A percentile compares a stretch with the other conserved stretches of the same genome.
These are phyloP conservation scores for Crocidura indochinensis DNA, from an alignment of 2,797 vertebrate species.

Conservation along the genomic window DNA sequence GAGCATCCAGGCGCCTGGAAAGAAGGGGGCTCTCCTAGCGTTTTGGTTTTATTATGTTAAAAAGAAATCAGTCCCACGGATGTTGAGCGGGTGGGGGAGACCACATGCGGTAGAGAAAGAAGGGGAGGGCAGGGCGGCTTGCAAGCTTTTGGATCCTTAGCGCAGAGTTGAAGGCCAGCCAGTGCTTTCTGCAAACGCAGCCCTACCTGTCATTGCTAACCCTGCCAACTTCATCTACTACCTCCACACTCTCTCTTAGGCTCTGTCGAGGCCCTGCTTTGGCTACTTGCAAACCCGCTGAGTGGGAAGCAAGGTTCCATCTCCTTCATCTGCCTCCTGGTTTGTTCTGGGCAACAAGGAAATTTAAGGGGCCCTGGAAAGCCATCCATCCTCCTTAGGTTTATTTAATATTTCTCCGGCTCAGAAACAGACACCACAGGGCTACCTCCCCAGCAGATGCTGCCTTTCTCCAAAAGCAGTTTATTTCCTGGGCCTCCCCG, in stretches of 20 bases:
- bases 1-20: background rate
- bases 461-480: constrained; percentile 82
- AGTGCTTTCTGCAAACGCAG: constrained; percentile 37
- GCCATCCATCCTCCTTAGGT: constrained; percentile 89
- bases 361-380: constrained; percentile 87
- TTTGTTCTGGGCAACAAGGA: constrained; percentile 30
- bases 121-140: background rate
- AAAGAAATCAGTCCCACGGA: background rate
- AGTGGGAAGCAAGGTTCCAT: constrained; percentile 55
- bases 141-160: background rate
- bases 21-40: too few species aligned
- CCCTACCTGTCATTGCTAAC: constrained; percentile 51
- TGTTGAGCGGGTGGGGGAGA: background rate
- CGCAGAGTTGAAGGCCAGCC: constrained; percentile 48
- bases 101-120: background rate
- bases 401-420: constrained; percentile 89
- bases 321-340: constrained; percentile 63
- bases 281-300: background rate
- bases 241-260: background rate
- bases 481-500: constrained; percentile 83
- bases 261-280: background rate
- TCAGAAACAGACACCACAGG: constrained; percentile 82
- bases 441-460: constrained; percentile 81
- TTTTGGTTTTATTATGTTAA: background rate
- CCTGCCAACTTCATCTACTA: constrained; percentile 49